Evolutionary conservation across 2,113 vertebrate genomes (phyloP).

Genomic region (Brienomyrus brachyistius): DNA sequence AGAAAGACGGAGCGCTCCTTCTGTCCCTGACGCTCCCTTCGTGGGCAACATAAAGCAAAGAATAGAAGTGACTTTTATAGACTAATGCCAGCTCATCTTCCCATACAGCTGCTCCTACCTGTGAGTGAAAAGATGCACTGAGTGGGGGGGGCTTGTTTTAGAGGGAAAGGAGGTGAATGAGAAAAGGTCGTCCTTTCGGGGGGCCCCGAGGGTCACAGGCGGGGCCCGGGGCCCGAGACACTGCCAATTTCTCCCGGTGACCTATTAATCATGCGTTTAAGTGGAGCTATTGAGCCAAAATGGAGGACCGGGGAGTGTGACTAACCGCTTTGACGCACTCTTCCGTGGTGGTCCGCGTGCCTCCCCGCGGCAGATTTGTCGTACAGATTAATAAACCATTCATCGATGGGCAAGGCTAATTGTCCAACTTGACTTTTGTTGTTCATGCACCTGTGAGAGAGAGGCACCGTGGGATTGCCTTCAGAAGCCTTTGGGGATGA

Average conservation of each 20-base stretch:
- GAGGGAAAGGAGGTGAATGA: slow-evolving; percentile 59
- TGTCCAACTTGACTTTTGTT: slow-evolving; percentile 63
- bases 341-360: slow-evolving; percentile 69
- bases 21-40: slow-evolving; percentile 74
- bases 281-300: slow-evolving; percentile 78
- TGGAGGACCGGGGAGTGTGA: slow-evolving; percentile 82
- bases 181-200: slow-evolving; percentile 31
- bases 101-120: slow-evolving; percentile 83
- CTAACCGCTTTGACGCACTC: slow-evolving; percentile 82
- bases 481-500: slow-evolving; percentile 44
- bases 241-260: slow-evolving; percentile 73
- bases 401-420: slow-evolving; percentile 62
- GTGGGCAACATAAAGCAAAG: slow-evolving; percentile 89
- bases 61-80: slow-evolving; percentile 98
- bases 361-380: slow-evolving; percentile 65
- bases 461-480: slow-evolving; percentile 56
- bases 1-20: slow-evolving; percentile 62
- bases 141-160: slow-evolving; percentile 70
- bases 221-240: slow-evolving; percentile 39
- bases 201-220: not conserved
- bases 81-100: slow-evolving; percentile 97
- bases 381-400: slow-evolving; percentile 81
- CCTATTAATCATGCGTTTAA: slow-evolving; percentile 96
- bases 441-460: slow-evolving; percentile 61
- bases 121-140: slow-evolving; percentile 78